Evolutionary conservation across 2,113 vertebrate species (phyloP).

Genomic region (Hippocampus barbouri): DNA sequence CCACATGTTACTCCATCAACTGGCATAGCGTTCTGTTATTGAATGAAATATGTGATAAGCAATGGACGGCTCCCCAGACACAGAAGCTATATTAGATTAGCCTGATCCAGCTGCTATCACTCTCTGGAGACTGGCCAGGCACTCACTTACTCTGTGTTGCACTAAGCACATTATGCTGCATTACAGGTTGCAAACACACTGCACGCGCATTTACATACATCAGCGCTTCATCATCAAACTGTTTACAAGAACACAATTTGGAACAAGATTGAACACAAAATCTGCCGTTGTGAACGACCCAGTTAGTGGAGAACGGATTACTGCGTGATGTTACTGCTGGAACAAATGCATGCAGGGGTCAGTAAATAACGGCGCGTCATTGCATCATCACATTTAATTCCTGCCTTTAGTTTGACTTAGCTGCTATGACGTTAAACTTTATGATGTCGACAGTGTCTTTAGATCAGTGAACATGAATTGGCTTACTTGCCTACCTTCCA

Average conservation of each 20-base stretch:
- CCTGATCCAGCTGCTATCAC: constrained; percentile 72
- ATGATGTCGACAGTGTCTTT: not conserved
- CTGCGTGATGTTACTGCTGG: not conserved
- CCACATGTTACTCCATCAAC: constrained; percentile 44
- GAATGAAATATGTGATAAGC: constrained; percentile 71
- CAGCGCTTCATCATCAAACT: constrained; percentile 62
- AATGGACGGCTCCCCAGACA: constrained; percentile 70
- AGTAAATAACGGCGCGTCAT: not conserved
- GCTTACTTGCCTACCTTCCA: not conserved
- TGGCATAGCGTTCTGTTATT: constrained; percentile 58
- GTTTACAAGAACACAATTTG: constrained; percentile 47
- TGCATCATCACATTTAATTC: not conserved
- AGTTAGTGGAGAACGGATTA: constrained; percentile 19
- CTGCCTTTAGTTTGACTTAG: not conserved
- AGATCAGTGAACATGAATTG: not conserved
- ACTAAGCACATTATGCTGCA: constrained; percentile 67
- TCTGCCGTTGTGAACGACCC: constrained; percentile 29
- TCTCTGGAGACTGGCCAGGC: constrained; percentile 65
- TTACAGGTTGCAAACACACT: constrained; percentile 61
- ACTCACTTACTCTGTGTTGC: constrained; percentile 69
- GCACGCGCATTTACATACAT: constrained; percentile 57
- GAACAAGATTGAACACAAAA: constrained; percentile 39
- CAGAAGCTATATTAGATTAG: constrained; percentile 67
- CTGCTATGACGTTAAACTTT: not conserved
- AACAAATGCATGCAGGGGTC: not conserved